Evolutionary conservation across 2,113 vertebrate species (phyloP), one percentile per base, ranked within the genome.

Genomic region (Scalopus aquaticus): DNA sequence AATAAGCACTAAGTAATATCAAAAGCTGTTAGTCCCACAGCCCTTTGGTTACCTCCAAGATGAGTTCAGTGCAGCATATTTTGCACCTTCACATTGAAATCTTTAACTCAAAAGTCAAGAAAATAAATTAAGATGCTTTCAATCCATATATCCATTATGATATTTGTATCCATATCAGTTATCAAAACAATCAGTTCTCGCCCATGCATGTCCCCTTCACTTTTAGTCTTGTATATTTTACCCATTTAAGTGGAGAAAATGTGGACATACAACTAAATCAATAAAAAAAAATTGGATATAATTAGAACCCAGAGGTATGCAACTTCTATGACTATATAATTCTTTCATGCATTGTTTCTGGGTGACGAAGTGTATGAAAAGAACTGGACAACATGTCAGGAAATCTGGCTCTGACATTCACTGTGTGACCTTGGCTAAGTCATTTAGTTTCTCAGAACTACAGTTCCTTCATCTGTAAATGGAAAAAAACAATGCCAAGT

Each of bases 1-100:
- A 99, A 98, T 98, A 98, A 98, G 98, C 98, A 98, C 98, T 98
- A 98, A 98, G 98, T 98, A 98, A 98, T 98, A 98, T 98, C 98
- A 98, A 98, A 98, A 98, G 98, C 98, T 98, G 97, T 98, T 98
- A 98, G 98, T 98, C 97, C 97, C 97, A 97, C 96, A 97, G 97
- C 89, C 98, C 97, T 96, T 98, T 97, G 58, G 82, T 97, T 98
- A 97, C 96, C 94, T 98, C 84, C 96, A 98, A 97, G 97, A 98
- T 98, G 97, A 98, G 97, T 98, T 98, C 97, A 96, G 89, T 84
- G 78, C 0, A 2, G 94, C 80, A 90, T 95, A 98, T 96, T 98
- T 98, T 97, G 96, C 91, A 98, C 97, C 92, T 97, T 97, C 87
- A 91, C 93, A 97, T 16, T 94, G 62, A 94, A 97, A 96, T 95